Evolutionary conservation across 53 echinoderm and acorn worm genomes (phyloP), one percentile per base, ranked within the genome.

Genomic region (Zoroaster sp.): DNA sequence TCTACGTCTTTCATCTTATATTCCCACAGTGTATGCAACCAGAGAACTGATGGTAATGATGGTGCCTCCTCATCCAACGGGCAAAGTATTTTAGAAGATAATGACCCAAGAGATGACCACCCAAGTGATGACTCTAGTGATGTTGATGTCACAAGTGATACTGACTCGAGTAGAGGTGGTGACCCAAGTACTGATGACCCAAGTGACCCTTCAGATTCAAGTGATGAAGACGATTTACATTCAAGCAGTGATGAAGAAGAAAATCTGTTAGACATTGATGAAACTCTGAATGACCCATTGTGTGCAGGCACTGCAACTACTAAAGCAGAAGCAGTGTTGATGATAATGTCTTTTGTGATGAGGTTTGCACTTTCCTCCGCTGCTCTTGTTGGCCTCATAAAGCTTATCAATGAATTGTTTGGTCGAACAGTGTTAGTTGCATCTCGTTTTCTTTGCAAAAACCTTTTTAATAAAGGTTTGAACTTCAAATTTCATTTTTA

Each of bases 261-360:
- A 0, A 28, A 69, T 25, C 4, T 69, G 71, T 86, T 86, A 12
- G 42, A 44, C 13, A 33, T 35, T 42, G 90, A 82, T 90, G 82
- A 90, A 35, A 52, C 83, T 4, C 39, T 82, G 44, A 81, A 90
- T 49, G 35, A 82, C 17, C 72, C 53, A 35, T 34, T 90, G 10
- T 73, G 35, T 69, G 82, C 45, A 6, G 90, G 90, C 2, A 53
- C 47, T 6, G 53, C 36, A 30, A 81, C 81, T 11, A 90, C 90
- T 15, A 45, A 54, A n/a, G 90, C 90, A 83, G 90, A 90, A 40
- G 73, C 52, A 51, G 1, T 90, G 23, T 59, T 90, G 10, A 90
- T 90, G 90, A 40, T 90, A 15, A 82, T 90, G 90, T 39, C 74
- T 55, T 91, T 86, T 86, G 86, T 86, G 35, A 91, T 91, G 91